Percentiles rank a stretch among this genome's conserved stretches.
Evolutionary conservation across 2,888 invertebrate genomes (phyloP).

Genomic region (Euzophera pinguis): DNA sequence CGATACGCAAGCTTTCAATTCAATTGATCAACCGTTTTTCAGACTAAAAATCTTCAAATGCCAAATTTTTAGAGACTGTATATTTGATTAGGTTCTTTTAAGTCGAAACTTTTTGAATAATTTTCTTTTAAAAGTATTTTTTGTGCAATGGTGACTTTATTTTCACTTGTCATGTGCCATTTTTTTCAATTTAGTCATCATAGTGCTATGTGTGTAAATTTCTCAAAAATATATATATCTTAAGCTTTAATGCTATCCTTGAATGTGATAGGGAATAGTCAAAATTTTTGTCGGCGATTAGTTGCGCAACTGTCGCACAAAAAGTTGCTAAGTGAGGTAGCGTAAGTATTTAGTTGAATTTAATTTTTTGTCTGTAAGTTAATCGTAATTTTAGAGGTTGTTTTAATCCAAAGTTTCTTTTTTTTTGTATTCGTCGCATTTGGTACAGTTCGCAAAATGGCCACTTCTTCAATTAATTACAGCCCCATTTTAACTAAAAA

Average conservation of each 20-base stretch:
- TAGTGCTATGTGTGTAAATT: too few relatives aligned
- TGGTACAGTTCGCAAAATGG: too few relatives aligned
- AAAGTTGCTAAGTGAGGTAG: not conserved
- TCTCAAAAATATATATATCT: not conserved
- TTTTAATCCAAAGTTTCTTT: not conserved
- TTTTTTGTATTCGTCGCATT: too few relatives aligned
- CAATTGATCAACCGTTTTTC: not conserved
- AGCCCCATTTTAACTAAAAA: too few relatives aligned
- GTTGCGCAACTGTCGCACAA: not conserved
- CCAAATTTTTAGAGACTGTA: slow-evolving; percentile 30
- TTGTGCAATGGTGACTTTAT: not conserved
- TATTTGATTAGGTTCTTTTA: slow-evolving; percentile 17
- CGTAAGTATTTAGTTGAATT: slow-evolving; percentile 2
- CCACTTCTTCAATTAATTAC: too few relatives aligned
- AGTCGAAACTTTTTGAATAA: not conserved
- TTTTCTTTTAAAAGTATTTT: not conserved
- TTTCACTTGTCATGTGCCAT: not conserved
- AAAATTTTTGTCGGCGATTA: not conserved
- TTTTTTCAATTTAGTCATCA: not conserved
- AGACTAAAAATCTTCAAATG: slow-evolving; percentile 5
- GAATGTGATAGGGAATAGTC: slow-evolving; percentile 17
- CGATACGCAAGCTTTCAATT: not conserved
- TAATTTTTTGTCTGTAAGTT: slow-evolving; percentile 3
- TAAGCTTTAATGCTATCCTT: slow-evolving; percentile 5
- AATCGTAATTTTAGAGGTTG: too few relatives aligned